Evolutionary conservation across 2,113 vertebrate genomes (phyloP).

Genomic region (Ctenomys sociabilis): DNA sequence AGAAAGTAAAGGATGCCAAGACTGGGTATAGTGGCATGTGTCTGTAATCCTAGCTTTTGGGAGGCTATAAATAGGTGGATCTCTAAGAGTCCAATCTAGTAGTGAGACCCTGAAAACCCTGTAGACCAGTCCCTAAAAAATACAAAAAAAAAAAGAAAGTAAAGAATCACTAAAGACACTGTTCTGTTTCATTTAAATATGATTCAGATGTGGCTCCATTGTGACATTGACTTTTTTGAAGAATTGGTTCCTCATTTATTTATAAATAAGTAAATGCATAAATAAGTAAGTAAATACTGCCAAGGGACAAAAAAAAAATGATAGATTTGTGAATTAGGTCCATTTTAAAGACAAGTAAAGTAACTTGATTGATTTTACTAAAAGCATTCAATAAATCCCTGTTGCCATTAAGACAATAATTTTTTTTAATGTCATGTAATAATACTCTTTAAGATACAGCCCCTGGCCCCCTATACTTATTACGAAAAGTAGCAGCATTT

Average conservation of each 20-base stretch:
- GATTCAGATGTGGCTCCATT: not conserved
- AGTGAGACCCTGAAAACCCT: too few relatives aligned
- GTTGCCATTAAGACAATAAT: not conserved
- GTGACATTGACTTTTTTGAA: not conserved
- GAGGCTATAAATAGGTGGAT: too few relatives aligned
- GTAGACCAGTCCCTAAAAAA: too few relatives aligned
- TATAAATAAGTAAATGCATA: not conserved
- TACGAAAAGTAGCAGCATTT: not conserved
- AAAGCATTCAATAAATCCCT: slow-evolving; percentile 6
- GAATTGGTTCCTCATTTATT: not conserved
- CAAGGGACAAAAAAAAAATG: not conserved
- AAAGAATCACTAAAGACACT: not conserved
- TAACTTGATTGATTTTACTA: slow-evolving; percentile 14
- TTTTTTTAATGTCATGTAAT: not conserved
- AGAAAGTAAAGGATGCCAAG: not conserved
- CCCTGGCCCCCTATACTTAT: not conserved
- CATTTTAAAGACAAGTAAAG: not conserved
- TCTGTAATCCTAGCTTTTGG: too few relatives aligned
- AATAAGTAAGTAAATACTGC: not conserved
- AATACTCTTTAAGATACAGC: not conserved
- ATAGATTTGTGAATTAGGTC: not conserved
- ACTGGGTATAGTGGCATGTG: too few relatives aligned
- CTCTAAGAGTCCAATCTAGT: too few relatives aligned
- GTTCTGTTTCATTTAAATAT: not conserved
- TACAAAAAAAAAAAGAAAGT: not conserved